Evolutionary conservation across 30 jellyfish, hydroid and myxozoan genomes (phyloP).

Genomic region (Chrysaora quinquecirrha): DNA sequence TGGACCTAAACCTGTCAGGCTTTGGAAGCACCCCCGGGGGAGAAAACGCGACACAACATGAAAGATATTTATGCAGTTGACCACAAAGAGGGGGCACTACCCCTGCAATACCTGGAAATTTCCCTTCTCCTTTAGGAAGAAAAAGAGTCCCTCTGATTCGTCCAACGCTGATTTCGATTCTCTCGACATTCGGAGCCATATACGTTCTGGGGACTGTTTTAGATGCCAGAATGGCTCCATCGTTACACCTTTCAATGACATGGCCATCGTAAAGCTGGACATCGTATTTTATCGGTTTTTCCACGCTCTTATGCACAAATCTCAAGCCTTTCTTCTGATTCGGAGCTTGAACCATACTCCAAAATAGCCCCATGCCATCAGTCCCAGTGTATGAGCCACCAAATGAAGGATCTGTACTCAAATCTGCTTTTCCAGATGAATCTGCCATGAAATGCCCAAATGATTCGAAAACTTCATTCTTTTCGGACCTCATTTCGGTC

Average conservation of each 20-base stretch:
- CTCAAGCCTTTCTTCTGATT: constrained; percentile 38
- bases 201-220: constrained; percentile 44
- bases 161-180: constrained; percentile 55
- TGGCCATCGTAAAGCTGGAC: constrained; percentile 39
- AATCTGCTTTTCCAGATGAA: constrained; percentile 15
- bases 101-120: constrained; percentile 72
- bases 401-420: constrained; percentile 40
- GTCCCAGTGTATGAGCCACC: constrained; percentile 53
- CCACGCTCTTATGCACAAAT: constrained; percentile 2
- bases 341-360: constrained; percentile 67
- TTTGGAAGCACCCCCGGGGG: no score
- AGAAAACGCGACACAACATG: no score
- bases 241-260: neutral
- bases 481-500: constrained; percentile 8
- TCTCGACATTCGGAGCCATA: constrained; percentile 42
- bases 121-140: constrained; percentile 55
- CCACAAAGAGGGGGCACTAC: no score
- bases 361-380: constrained; percentile 68
- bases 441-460: constrained; percentile 54
- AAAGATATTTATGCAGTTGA: no score
- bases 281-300: constrained; percentile 23
- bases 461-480: constrained; percentile 31
- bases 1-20: no score
- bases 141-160: constrained; percentile 63
- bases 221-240: constrained; percentile 24